These are phyloP conservation scores for Minunthozetes semirufus DNA, from an alignment of 2,888 invertebrate genomes.

Conservation along the genomic window DNA sequence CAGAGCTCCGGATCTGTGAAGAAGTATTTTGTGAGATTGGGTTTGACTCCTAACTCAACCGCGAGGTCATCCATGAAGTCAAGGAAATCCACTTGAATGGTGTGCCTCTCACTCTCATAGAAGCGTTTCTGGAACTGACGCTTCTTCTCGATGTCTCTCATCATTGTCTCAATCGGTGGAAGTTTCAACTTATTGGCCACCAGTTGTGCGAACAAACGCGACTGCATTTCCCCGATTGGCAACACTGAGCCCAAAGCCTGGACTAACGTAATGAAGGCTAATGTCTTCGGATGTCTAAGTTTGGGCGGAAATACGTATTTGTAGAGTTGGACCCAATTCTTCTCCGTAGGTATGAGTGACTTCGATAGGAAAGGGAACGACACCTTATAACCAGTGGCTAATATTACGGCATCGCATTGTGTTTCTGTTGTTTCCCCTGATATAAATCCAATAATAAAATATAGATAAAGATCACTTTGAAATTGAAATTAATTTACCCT, in stretches of 20 bases:
- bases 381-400: constrained; percentile 48
- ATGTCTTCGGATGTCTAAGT: constrained; percentile 46
- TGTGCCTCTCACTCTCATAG: constrained; percentile 40
- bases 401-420: background rate
- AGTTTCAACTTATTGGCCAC: constrained; percentile 45
- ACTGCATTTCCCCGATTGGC: constrained; percentile 52
- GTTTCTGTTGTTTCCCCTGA: constrained; percentile 44
- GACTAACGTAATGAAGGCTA: constrained; percentile 51
- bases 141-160: constrained; percentile 46
- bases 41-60: constrained; percentile 47
- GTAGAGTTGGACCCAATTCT: constrained; percentile 46
- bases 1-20: constrained; percentile 45
- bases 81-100: constrained; percentile 41
- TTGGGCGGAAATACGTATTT: constrained; percentile 49
- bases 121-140: constrained; percentile 44
- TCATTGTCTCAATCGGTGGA: constrained; percentile 47
- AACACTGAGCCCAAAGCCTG: constrained; percentile 52
- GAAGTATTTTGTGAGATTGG: constrained; percentile 46
- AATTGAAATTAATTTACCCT: too few species aligned
- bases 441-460: too few species aligned
- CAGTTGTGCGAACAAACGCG: constrained; percentile 49
- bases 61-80: constrained; percentile 51
- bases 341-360: constrained; percentile 45
- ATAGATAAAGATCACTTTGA: too few species aligned
- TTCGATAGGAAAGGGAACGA: constrained; percentile 47